phyloP scores from a whole-genome alignment of 1,140 invertebrate genomes.

The Eriosoma lanigerum region DNA sequence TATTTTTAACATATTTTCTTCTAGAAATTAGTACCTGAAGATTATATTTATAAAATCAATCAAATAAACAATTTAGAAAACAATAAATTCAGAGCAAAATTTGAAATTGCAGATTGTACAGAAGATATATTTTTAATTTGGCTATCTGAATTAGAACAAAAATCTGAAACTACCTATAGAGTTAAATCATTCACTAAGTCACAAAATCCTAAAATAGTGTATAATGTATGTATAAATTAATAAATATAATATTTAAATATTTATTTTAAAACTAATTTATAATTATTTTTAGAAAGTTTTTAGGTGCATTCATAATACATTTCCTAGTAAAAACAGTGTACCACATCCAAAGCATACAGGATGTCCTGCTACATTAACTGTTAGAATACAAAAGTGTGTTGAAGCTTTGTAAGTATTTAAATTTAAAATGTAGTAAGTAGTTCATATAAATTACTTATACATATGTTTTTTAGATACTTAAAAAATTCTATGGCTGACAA shows the following conservation, averaged over 20 bases:
- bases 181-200: constrained; percentile 6
- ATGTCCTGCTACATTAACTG: not conserved
- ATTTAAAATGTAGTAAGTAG: not conserved
- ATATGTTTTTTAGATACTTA: constrained; percentile 2
- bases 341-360: not conserved
- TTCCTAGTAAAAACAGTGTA: not conserved
- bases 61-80: not conserved
- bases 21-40: not conserved
- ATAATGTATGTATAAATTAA: constrained; percentile 25
- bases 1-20: not conserved
- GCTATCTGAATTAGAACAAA: constrained; percentile 7
- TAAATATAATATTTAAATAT: not conserved
- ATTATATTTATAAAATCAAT: constrained; percentile 15
- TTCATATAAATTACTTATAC: not conserved
- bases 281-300: constrained; percentile 21
- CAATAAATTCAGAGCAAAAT: not conserved
- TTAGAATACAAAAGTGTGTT: constrained; percentile 5
- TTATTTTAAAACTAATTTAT: not conserved
- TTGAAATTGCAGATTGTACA: constrained; percentile 12
- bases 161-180: not conserved
- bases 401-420: constrained; percentile 19
- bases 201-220: not conserved
- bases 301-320: constrained; percentile 26
- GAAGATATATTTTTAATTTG: not conserved
- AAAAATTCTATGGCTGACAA: constrained; percentile 16